These are phyloP conservation scores for Himalopsyche kuldschensis DNA, from an alignment of 2,888 invertebrate species.

Conservation along the genomic window DNA sequence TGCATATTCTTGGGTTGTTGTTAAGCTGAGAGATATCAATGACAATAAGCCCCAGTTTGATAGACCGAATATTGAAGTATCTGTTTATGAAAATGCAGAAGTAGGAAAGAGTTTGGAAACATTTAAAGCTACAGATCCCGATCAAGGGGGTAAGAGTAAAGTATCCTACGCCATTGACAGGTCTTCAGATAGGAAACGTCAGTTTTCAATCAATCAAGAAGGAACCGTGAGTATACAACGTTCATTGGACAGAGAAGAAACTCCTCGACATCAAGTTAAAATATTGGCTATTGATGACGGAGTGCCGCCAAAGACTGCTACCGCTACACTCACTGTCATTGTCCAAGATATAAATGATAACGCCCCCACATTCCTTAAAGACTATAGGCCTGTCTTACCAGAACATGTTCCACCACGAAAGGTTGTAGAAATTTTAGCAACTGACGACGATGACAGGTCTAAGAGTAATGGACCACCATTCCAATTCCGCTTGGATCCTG, in stretches of 20 bases:
- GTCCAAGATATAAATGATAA: slow-evolving; percentile 96
- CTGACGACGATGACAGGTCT: slow-evolving; percentile 90
- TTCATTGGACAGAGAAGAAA: slow-evolving; percentile 90
- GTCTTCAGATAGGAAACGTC: slow-evolving; percentile 87
- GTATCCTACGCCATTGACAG: slow-evolving; percentile 91
- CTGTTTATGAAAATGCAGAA: slow-evolving; percentile 89
- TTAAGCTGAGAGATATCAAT: slow-evolving; percentile 91
- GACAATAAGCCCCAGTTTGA: slow-evolving; percentile 97
- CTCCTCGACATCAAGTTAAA: slow-evolving; percentile 93
- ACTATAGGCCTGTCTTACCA: slow-evolving; percentile 88
- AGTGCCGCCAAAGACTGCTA: slow-evolving; percentile 89
- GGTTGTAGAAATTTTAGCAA: slow-evolving; percentile 90
- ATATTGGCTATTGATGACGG: slow-evolving; percentile 95
- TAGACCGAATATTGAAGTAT: slow-evolving; percentile 88
- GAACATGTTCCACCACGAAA: slow-evolving; percentile 91
- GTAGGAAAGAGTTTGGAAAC: slow-evolving; percentile 89
- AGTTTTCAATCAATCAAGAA: slow-evolving; percentile 92
- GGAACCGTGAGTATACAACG: slow-evolving; percentile 94
- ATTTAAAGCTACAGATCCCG: slow-evolving; percentile 94
- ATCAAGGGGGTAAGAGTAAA: slow-evolving; percentile 91
- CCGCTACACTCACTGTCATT: slow-evolving; percentile 90
- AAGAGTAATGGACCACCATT: slow-evolving; percentile 97
- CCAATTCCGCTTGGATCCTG: slow-evolving; percentile 89
- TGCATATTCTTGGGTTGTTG: slow-evolving; percentile 93
- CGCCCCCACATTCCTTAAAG: slow-evolving; percentile 89